Evolutionary conservation across 2,113 vertebrate species (phyloP), one percentile per base, ranked within the genome.

Genomic region (Podarcis cretensis): DNA sequence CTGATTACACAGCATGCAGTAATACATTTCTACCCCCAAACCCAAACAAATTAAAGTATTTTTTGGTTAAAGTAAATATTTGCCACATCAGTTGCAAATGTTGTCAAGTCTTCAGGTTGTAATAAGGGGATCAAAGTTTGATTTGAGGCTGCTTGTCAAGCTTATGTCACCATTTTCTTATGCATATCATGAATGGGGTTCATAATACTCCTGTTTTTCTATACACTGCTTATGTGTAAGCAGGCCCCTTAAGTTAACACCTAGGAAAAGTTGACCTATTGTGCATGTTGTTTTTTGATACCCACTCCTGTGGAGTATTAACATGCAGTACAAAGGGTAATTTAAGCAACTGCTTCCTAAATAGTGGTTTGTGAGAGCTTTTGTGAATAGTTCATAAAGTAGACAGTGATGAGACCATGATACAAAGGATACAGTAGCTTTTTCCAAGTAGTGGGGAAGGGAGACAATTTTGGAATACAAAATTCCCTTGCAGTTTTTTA

Each of bases 111-210:
- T 43, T 86, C 48, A 43, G 16, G 35, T 9, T 80, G 69, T 88
- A 78, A 43, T 43, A 1, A 23, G 71, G 32, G 25, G 40, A 68
- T n/a, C 27, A 54, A 81, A 91, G 74, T 84, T 91, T 92, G 57
- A 20, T 20, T 73, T 76, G 81, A 14, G 89, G 59, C 75, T 78
- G 59, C 35, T 93, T 92, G 85, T 48, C 75, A 80, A 68, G 84
- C 65, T 85, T 14, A 83, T n/a, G 74, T 77, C 54, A 9, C 59
- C 14, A 23, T 35, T 78, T 88, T 91, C 43, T 21, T 37, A 59
- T 13, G 48, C 25, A n/a, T 0, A 0, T 23, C 37, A 0, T 48
- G 13, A 23, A 5, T 68, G 37, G 48, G 6, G 1, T 87, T 65
- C 27, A 23, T 86, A 66, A 0, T 14, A 16, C 32, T 78, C 54